Percentiles rank a stretch among this genome's conserved stretches.
Evolutionary conservation across 2,888 invertebrate genomes (phyloP).

Genomic region (Conus canariensis): DNA sequence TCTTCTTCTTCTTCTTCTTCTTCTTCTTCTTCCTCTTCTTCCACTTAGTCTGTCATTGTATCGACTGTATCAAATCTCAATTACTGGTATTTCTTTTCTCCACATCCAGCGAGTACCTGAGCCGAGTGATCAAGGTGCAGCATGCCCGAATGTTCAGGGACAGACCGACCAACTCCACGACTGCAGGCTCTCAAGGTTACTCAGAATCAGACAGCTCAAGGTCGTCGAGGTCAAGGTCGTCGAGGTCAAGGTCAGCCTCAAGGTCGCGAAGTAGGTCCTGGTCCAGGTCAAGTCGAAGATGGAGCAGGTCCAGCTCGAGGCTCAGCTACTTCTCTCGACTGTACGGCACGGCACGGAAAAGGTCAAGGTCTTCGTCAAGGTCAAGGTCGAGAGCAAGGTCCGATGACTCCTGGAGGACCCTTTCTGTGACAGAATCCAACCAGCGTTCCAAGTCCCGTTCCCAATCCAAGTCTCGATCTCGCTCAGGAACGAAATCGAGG

Average conservation of each 20-base stretch:
- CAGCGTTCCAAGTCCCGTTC: constrained; percentile 9
- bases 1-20: background rate
- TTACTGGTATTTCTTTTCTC: background rate
- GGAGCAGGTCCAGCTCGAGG: constrained; percentile 34
- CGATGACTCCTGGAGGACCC: background rate
- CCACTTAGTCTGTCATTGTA: background rate
- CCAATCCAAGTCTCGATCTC: constrained; percentile 18
- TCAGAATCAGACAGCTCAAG: background rate
- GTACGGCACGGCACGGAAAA: constrained; percentile 24
- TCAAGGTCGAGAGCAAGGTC: constrained; percentile 11
- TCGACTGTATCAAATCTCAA: too few relatives aligned
- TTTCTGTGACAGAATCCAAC: background rate
- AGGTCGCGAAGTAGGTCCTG: constrained; percentile 24
- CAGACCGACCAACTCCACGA: background rate
- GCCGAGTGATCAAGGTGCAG: constrained; percentile 39
- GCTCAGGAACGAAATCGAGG: constrained; percentile 3
- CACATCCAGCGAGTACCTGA: background rate
- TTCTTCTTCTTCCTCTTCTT: background rate
- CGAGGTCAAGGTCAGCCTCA: constrained; percentile 21
- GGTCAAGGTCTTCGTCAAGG: constrained; percentile 9
- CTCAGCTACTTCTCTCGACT: constrained; percentile 21
- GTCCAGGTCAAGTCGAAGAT: constrained; percentile 2
- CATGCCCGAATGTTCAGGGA: constrained; percentile 38
- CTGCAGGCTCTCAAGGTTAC: background rate
- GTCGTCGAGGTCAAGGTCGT: constrained; percentile 5